Conservation (phyloP, 2,888 invertebrate species). For the Rhyacophila evoluta region DNA sequence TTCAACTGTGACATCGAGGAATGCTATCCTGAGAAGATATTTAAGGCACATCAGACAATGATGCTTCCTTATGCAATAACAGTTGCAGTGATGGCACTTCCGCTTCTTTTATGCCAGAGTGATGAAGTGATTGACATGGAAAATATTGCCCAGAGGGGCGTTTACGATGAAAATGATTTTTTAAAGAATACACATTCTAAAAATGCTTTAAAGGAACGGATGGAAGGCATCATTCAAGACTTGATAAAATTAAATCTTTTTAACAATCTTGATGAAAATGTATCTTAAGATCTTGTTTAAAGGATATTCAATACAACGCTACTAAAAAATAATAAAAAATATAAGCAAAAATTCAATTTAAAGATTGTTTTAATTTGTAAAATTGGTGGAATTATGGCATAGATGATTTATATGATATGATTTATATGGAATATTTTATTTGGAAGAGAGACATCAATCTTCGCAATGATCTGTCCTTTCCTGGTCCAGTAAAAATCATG, state of each 20-base stretch:
- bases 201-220: neutral
- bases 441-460: no score
- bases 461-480: no score
- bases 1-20: constrained; percentile 37
- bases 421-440: no score
- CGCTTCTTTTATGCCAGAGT: neutral
- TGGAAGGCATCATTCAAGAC: neutral
- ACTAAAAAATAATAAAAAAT: no score
- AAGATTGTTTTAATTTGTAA: no score
- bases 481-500: no score
- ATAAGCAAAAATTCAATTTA: no score
- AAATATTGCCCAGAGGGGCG: neutral
- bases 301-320: no score
- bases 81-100: neutral
- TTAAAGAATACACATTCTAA: neutral
- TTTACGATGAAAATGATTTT: neutral
- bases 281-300: no score
- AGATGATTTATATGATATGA: no score
- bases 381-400: no score
- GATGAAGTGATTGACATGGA: neutral
- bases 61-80: constrained; percentile 36
- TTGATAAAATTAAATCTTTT: neutral
- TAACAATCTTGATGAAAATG: no score
- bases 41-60: constrained; percentile 29
- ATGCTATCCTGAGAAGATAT: constrained; percentile 37